Evolutionary conservation across 2,113 vertebrate species (phyloP).

Genomic region (Narcine bancroftii): DNA sequence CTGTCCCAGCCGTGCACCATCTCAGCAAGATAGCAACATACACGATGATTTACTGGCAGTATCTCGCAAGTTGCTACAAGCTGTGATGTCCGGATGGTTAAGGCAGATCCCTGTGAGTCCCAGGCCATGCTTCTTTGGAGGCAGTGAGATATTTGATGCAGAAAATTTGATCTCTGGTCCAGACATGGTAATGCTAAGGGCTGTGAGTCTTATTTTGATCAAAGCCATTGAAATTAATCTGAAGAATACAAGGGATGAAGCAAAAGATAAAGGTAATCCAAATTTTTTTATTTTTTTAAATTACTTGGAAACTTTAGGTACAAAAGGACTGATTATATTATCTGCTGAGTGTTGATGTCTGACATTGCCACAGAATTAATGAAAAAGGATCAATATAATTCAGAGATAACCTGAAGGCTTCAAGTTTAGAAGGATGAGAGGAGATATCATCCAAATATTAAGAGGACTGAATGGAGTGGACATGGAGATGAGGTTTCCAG

Average conservation of each 20-base stretch:
- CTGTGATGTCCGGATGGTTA: constrained; percentile 58
- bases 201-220: constrained; percentile 67
- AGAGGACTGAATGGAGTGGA: no score
- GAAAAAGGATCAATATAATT: neutral
- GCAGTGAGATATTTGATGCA: constrained; percentile 44
- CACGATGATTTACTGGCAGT: constrained; percentile 51
- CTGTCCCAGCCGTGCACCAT: neutral
- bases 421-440: no score
- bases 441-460: no score
- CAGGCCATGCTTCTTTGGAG: constrained; percentile 62
- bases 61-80: constrained; percentile 53
- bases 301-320: neutral
- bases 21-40: constrained; percentile 36
- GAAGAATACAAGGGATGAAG: constrained; percentile 41
- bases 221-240: constrained; percentile 72
- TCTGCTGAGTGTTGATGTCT: neutral
- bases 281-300: neutral
- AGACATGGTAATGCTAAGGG: constrained; percentile 69
- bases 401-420: neutral
- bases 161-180: neutral
- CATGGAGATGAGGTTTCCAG: no score
- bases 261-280: constrained; percentile 36
- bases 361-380: neutral
- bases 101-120: constrained; percentile 48
- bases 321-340: neutral